Base-by-base conservation (phyloP, 2,888 invertebrate species). In the Scaptodrosophila latifasciaeformis region DNA sequence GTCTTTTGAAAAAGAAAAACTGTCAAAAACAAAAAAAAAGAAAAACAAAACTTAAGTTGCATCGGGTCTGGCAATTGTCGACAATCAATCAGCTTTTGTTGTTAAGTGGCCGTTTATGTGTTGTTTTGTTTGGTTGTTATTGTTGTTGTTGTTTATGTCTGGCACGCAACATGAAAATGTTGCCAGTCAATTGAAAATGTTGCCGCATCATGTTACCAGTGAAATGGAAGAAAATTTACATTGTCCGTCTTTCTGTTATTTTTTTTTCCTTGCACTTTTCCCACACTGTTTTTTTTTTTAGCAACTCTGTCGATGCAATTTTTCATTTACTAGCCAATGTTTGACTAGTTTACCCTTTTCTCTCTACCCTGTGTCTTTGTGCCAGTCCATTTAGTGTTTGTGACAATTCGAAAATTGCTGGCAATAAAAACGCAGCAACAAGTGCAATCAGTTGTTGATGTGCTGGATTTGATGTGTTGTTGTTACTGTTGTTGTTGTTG, bases 41-140 rank as follows among this genome's bases (percentile, higher is more conserved):
- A 39, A 39, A 39, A 12, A 21, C 21, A 19, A 34, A 31, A 9
- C 35, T 21, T n/a, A 21, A 48, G 9, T 6, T 9, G 27, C 27
- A 51, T 49, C 45, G 48, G 58, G 65, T 35, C 57, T 57, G 59
- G 50, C 62, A 74, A 80, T 76, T 68, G 77, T 71, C 54, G 81
- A 64, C 67, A 78, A 81, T 82, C 81, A 82, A 81, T 82, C 81
- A 81, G 66, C 69, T 62, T 63, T 63, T 68, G 67, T 56, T 68
- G 63, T 67, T 65, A 64, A 67, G 56, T 67, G 56, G 58, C 45
- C 54, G 65, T 47, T 62, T 47, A 60, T 54, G 62, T 56, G 56
- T 51, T 67, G 62, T 51, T 54, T n/a, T n/a, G n/a, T n/a, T n/a
- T n/a, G n/a, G n/a, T n/a, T n/a, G n/a, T n/a, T n/a, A n/a, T n/a